Base-by-base conservation (phyloP, 2,888 invertebrate species). In the Drosophila atripex region DNA sequence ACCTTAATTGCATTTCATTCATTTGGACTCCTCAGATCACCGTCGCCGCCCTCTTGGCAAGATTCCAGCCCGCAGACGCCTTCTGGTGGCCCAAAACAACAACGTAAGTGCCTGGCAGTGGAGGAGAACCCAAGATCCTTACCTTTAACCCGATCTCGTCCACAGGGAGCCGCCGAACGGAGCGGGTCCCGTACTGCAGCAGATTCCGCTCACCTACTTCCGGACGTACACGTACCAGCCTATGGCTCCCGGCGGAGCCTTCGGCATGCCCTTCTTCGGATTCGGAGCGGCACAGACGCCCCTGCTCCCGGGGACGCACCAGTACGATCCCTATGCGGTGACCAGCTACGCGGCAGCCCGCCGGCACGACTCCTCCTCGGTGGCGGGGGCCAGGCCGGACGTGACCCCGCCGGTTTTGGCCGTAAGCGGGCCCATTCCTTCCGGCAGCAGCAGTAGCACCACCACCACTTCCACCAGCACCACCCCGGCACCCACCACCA, bases 151-250 rank as follows among this genome's bases (percentile, higher is more conserved):
- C 46, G 1, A 16, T 23, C 11, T 16, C 35, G 1, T 6, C 23
- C 11, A n/a, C 56, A 90, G 90, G 5, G 89, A 85, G 75, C 61
- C 77, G 6, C 77, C 89, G 1, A 69, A 80, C 4, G 28, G 51
- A 1, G 60, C 16, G 9, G 39, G 60, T 6, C 86, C 77, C 28
- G 25, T 86, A 23, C 63, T 91, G 45, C 90, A 90, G 32, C 90
- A 91, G 72, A 90, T 91, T 0, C 91, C 91, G 2, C 79, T 91
- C 30, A 90, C 91, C 38, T 91, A 91, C 56, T 91, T 91, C 59
- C 90, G 91, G 16, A 91, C 91, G 0, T 91, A 91, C 73, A 91
- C 91, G 5, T 91, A 91, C 49, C 91, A 91, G 46, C 91, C 91
- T 2, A 55, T 91, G 30, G 69, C 85, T 9, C 38, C 64, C 3